Conservation (phyloP, 1,140 invertebrate genomes). For the Reticulitermes speratus region DNA sequence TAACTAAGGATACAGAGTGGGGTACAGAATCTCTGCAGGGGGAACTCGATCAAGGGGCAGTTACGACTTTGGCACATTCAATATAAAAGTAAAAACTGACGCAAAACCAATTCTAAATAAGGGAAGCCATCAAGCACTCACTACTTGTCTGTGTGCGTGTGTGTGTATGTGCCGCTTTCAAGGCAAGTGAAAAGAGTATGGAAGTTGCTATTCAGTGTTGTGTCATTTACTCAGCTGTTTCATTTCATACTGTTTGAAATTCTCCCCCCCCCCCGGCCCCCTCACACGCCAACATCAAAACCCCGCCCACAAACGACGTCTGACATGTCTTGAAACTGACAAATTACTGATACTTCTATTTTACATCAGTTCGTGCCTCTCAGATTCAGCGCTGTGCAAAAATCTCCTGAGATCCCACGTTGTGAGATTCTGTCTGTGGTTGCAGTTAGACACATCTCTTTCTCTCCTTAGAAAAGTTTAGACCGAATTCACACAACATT, state of each 20-base stretch:
- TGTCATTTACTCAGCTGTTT: slow-evolving; percentile 22
- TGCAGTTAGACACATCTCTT: too few species aligned
- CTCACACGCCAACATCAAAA: too few species aligned
- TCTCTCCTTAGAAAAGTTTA: too few species aligned
- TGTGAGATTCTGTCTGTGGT: too few species aligned
- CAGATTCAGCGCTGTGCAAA: too few species aligned
- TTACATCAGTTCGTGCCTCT: too few species aligned
- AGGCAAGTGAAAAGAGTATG: background rate
- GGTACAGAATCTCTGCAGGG: background rate
- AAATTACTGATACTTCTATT: background rate
- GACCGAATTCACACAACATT: too few species aligned
- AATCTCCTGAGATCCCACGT: too few species aligned
- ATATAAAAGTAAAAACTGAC: slow-evolving; percentile 24
- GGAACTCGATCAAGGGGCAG: background rate
- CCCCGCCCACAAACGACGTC: background rate
- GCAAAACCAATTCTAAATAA: slow-evolving; percentile 22
- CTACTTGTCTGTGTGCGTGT: too few species aligned
- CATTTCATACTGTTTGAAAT: slow-evolving; percentile 13
- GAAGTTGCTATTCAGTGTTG: background rate
- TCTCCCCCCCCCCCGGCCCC: background rate
- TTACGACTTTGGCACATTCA: slow-evolving; percentile 18
- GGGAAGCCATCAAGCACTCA: background rate
- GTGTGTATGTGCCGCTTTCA: background rate
- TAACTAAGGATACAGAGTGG: background rate
- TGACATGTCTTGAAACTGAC: background rate